Evolutionary conservation across 2,888 invertebrate genomes (phyloP).

Genomic region (Xestobium rufovillosum): DNA sequence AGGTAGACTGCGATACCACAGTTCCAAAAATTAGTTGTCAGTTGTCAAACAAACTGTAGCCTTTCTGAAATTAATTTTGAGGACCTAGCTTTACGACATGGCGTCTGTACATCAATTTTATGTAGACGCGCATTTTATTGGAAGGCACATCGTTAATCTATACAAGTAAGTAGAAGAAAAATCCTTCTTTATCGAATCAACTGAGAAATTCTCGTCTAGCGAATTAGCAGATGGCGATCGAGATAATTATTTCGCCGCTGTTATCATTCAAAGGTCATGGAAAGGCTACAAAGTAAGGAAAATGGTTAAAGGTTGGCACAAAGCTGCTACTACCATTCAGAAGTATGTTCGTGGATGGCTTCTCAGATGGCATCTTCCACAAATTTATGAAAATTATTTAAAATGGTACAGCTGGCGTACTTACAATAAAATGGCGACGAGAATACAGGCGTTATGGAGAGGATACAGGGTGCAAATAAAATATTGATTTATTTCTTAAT

Average conservation of each 20-base stretch:
- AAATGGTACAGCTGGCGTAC: constrained; percentile 12
- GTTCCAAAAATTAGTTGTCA: too few relatives aligned
- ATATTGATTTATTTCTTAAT: neutral
- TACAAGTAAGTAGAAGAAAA: constrained; percentile 25
- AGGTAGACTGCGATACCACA: too few relatives aligned
- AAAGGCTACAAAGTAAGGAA: constrained; percentile 32
- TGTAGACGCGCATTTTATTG: constrained; percentile 28
- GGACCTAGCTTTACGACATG: too few relatives aligned
- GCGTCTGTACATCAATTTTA: constrained; percentile 37
- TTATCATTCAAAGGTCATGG: constrained; percentile 34
- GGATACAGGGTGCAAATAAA: constrained; percentile 32
- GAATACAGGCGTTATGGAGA: constrained; percentile 37
- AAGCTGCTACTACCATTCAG: constrained; percentile 34
- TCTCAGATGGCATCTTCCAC: constrained; percentile 25
- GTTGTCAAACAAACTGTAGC: too few relatives aligned
- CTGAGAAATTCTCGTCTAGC: constrained; percentile 12
- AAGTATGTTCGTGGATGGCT: constrained; percentile 35
- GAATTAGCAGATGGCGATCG: constrained; percentile 19
- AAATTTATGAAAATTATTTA: constrained; percentile 20
- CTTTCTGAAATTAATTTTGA: too few relatives aligned
- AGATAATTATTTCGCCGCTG: constrained; percentile 31
- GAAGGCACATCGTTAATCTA: constrained; percentile 25
- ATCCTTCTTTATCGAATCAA: neutral
- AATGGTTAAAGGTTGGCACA: constrained; percentile 26
- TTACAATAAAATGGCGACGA: constrained; percentile 33